Conservation (phyloP, 2,888 invertebrate species). For the Tetragonisca angustula region DNA sequence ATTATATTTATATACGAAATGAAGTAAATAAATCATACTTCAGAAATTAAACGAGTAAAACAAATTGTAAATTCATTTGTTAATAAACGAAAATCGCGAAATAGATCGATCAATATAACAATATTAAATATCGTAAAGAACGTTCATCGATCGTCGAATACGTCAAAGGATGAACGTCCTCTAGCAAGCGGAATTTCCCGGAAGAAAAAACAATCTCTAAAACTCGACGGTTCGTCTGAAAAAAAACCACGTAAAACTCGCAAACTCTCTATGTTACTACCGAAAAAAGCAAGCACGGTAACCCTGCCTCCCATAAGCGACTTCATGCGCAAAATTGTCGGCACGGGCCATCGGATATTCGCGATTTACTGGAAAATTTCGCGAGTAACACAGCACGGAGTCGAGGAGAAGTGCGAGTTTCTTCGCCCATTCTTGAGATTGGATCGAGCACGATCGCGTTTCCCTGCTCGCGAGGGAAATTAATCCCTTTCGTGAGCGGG, state of each 20-base stretch:
- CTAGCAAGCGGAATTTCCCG: no score
- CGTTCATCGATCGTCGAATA: background rate
- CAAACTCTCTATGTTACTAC: background rate
- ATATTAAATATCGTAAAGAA: background rate
- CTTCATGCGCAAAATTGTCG: background rate
- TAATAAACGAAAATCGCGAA: no score
- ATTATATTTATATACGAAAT: no score
- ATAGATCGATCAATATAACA: background rate
- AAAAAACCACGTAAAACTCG: background rate
- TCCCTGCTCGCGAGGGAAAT: conserved; percentile 63
- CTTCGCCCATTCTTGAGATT: conserved; percentile 4
- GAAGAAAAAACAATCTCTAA: background rate
- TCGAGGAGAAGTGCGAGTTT: background rate
- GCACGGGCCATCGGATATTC: background rate
- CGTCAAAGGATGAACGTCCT: background rate
- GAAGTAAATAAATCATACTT: no score
- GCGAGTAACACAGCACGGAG: background rate
- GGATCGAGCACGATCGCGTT: conserved; percentile 18
- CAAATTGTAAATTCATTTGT: no score
- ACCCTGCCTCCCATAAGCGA: background rate
- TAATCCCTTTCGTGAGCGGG: conserved; percentile 72
- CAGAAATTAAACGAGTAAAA: no score
- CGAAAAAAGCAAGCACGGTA: background rate
- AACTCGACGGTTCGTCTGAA: no score
- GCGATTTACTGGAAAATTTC: conserved; percentile 2